Evolutionary conservation across 2,797 vertebrate species (phyloP).

Genomic region (Zenarchopterus dispar): DNA sequence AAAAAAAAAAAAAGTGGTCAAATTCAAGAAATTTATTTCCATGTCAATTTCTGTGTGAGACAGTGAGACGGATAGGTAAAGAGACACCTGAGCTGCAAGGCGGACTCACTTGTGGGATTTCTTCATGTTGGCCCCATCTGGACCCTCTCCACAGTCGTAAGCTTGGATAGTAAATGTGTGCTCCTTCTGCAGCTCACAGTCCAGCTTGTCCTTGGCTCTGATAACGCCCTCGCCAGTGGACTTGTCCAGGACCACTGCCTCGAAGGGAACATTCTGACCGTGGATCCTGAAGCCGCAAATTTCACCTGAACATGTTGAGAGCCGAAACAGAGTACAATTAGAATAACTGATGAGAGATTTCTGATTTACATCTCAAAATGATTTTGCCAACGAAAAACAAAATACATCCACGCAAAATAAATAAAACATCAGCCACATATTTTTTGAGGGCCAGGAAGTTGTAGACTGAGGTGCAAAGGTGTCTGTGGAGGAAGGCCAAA

Average conservation of each 20-base stretch:
- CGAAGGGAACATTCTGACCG: constrained; percentile 95
- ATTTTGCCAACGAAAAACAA: constrained; percentile 21
- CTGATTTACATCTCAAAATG: constrained; percentile 23
- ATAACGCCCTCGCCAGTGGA: constrained; percentile 96
- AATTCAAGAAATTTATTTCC: background rate
- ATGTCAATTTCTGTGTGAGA: background rate
- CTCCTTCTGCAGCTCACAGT: constrained; percentile 97
- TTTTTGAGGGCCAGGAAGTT: constrained; percentile 90
- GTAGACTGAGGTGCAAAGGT: constrained; percentile 81
- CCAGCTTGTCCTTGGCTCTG: constrained; percentile 92
- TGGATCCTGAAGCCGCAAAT: constrained; percentile 99
- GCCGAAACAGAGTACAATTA: constrained; percentile 60
- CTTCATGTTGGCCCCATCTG: constrained; percentile 90
- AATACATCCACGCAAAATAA: constrained; percentile 69
- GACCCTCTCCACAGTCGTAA: constrained; percentile 95
- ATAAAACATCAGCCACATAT: constrained; percentile 76
- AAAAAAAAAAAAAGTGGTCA: background rate
- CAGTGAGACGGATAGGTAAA: background rate
- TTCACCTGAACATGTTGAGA: constrained; percentile 89
- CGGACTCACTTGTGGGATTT: constrained; percentile 97
- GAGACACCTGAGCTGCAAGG: background rate
- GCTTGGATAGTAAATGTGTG: constrained; percentile 97
- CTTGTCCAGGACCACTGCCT: constrained; percentile 96
- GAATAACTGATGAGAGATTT: constrained; percentile 19
- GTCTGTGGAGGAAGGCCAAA: constrained; percentile 91